Conservation (phyloP, 2,797 vertebrate species). For the Lepidocolaptes lacrymiger region DNA sequence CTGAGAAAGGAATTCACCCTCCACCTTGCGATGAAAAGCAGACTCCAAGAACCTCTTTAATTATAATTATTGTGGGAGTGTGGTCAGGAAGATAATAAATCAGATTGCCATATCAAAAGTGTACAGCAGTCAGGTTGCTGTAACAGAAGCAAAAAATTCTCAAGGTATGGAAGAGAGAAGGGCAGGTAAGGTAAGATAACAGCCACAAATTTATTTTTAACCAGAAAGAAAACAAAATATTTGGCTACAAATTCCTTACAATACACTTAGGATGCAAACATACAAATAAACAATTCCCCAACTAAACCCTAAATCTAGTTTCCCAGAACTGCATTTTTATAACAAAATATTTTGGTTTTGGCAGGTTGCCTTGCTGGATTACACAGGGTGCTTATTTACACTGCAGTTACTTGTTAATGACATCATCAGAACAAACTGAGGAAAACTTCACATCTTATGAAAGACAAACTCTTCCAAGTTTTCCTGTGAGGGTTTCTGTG, state of each 20-base stretch:
- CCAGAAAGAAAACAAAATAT: constrained; percentile 40
- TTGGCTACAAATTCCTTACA: constrained; percentile 19
- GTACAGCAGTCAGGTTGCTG: not conserved
- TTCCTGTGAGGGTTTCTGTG: not conserved
- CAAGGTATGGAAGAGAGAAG: not conserved
- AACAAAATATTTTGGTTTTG: constrained; percentile 7
- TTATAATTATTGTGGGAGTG: constrained; percentile 54
- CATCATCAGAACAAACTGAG: constrained; percentile 21
- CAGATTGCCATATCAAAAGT: constrained; percentile 45
- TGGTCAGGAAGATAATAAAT: constrained; percentile 63
- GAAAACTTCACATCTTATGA: not conserved
- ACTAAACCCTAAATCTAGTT: constrained; percentile 1
- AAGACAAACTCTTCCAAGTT: not conserved
- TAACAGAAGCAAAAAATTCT: constrained; percentile 25
- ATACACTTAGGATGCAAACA: not conserved
- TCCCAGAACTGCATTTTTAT: constrained; percentile 3
- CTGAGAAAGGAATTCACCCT: not conserved
- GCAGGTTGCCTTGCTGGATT: constrained; percentile 37
- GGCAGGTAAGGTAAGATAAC: constrained; percentile 35
- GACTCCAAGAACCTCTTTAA: constrained; percentile 29
- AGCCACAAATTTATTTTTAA: constrained; percentile 39
- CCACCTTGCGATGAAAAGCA: not conserved
- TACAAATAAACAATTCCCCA: constrained; percentile 11
- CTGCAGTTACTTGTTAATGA: constrained; percentile 15
- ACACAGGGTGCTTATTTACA: not conserved